Evolutionary conservation across 2,797 vertebrate species (phyloP), one percentile per base, ranked within the genome.

Genomic region (Artibeus lituratus): DNA sequence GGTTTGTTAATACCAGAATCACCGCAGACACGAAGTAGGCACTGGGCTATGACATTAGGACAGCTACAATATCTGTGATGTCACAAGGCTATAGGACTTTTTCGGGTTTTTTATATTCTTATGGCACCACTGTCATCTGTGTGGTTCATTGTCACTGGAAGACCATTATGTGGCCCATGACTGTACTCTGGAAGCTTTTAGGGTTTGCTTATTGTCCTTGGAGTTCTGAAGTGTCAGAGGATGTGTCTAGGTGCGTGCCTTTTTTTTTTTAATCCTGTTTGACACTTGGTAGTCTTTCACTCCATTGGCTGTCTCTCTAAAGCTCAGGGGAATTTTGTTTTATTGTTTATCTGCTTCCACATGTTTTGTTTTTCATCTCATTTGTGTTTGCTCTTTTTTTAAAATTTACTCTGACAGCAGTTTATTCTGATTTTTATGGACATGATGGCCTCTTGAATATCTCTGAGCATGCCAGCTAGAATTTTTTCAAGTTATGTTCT

Each of bases 401-500:
- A 19, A 55, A 91, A 51, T 74, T 67, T 57, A 93, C 26, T 78
- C 42, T 86, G 86, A 87, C 35, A 88, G 29, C 29, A 42, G 14
- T 80, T 85, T 74, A 74, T 85, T 87, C 24, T 87, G 7, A 67
- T 35, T 80, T 92, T 83, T 88, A 69, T 78, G 72, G 65, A 29
- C 21, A 35, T 70, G 67, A 84, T 87, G 65, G 10, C 51, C 26
- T 90, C 39, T 62, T 91, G 39, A 83, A 78, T 94, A 51, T 74
- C 19, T 51, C 70, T 88, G 47, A 95, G 32, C 14, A 73, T 93
- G 76, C 59, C 62, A 82, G 55, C 55, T 86, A 65, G 32, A 87
- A 55, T 77, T 88, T 83, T 80, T 85, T 47, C 67, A 81, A 76
- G 37, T 92, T 96, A 35, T 82, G 47, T 76, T 85, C 51, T 87